phyloP scores from a whole-genome alignment of 2,888 invertebrate genomes.

The Vanessa cardui region DNA sequence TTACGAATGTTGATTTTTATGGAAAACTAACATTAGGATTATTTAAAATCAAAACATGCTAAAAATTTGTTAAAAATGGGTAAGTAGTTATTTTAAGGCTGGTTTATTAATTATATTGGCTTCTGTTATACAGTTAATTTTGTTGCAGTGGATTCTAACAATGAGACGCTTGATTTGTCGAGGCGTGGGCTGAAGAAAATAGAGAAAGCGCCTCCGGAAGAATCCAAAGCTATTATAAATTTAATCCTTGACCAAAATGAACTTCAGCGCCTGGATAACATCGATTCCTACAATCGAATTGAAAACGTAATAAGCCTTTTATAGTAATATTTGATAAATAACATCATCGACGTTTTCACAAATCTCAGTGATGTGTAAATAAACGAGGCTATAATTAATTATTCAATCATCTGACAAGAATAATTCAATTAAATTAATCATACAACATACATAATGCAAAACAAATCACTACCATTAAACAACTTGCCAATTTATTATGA shows the following conservation, averaged over 20 bases:
- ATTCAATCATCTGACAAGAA: neutral
- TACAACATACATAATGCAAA: conserved; percentile 1
- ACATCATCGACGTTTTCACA: neutral
- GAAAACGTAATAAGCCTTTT: conserved; percentile 84
- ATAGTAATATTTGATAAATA: neutral
- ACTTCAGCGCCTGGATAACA: conserved; percentile 92
- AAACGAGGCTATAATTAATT: conserved; percentile 7
- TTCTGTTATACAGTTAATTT: conserved; percentile 16
- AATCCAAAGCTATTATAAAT: conserved; percentile 86
- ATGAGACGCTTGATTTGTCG: conserved; percentile 88
- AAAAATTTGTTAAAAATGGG: conserved; percentile 58
- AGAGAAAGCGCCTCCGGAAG: conserved; percentile 87
- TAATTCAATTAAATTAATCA: neutral
- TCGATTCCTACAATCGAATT: conserved; percentile 90
- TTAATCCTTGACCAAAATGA: conserved; percentile 94
- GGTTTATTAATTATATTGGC: neutral
- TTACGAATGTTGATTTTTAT: conserved; percentile 64
- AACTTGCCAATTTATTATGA: neutral
- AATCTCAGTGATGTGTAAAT: conserved; percentile 2
- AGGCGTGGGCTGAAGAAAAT: conserved; percentile 92
- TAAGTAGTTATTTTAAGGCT: conserved; percentile 47
- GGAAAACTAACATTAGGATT: conserved; percentile 50
- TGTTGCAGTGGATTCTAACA: conserved; percentile 48
- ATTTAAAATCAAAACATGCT: conserved; percentile 57
- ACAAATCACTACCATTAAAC: neutral